Evolutionary conservation across 2,797 vertebrate genomes (phyloP), one percentile per base, ranked within the genome.

Genomic region (Ambastaia sidthimunki): DNA sequence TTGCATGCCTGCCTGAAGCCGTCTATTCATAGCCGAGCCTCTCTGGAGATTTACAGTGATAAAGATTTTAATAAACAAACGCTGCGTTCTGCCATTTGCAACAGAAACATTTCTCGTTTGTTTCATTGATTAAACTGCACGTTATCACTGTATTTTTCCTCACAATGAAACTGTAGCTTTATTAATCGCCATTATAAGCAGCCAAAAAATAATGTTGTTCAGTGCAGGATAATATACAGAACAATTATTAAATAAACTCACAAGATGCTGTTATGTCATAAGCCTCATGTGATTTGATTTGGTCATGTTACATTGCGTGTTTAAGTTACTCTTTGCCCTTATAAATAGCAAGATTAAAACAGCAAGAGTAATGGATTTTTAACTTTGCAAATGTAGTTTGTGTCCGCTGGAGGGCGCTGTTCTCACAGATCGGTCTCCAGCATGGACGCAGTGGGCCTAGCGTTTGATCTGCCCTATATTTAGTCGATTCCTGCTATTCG

Each of bases 371-470:
- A 57, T 10, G 7, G 9, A 21, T 57, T n/a, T 21, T 57, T 57
- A 57, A 19, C 54, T 9, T 19, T 57, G 54, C 54, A 50, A 18
- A 18, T 18, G 16, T 6, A 50, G 48, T 54, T 66, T 19, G 48
- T 21, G 48, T n/a, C 55, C 82, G 79, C 79, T 54, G 21, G 84
- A 60, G 60, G 78, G 76, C 25, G 47, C 19, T 70, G 23, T 23
- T 54, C 25, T 74, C 48, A 59, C 62, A 69, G n/a, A 50, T 63
- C 59, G 50, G 68, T 62, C 44, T 48, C 13, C 41, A 59, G 34
- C 34, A 41, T 34, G 37, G 15, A 2, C 59, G 28, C 57, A 23
- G 4, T 25, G 23, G 57, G 21, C 57, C 10, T 65, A 41, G 59
- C 48, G 5, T 37, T 15, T 62, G 41, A 84, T 73, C 16, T 52